Conservation (phyloP, 2,113 vertebrate species). For the Eulemur macaco region DNA sequence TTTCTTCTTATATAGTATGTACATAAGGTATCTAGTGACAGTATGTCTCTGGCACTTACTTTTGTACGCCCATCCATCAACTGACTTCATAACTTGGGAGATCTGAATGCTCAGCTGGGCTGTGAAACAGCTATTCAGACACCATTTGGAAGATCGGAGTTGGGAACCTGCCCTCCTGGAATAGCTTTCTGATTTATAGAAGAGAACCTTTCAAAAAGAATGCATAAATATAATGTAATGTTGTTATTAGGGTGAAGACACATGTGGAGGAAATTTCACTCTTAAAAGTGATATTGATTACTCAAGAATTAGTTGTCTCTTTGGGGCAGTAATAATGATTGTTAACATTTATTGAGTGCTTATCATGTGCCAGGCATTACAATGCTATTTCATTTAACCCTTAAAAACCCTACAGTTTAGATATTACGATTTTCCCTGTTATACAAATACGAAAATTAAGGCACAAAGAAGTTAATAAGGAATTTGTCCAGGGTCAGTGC, state of each 20-base stretch:
- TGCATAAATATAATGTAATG: background rate
- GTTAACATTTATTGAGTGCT: background rate
- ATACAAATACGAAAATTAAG: slow-evolving; percentile 21
- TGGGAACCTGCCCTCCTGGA: background rate
- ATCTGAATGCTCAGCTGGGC: background rate
- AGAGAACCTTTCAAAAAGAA: background rate
- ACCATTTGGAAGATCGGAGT: background rate
- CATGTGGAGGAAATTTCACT: background rate
- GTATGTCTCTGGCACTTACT: background rate
- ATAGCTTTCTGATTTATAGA: background rate
- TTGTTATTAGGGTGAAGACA: background rate
- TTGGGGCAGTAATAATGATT: background rate
- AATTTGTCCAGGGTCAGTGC: background rate
- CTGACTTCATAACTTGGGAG: background rate
- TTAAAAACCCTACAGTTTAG: background rate
- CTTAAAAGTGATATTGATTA: background rate
- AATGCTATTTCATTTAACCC: background rate
- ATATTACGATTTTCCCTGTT: background rate
- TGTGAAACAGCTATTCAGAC: background rate
- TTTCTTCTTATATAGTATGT: background rate
- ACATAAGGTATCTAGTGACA: background rate
- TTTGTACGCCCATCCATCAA: background rate
- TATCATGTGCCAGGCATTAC: background rate
- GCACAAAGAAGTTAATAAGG: background rate
- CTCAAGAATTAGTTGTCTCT: background rate